Conservation (phyloP, 1,140 invertebrate species). For the Heliconius hewitsoni region DNA sequence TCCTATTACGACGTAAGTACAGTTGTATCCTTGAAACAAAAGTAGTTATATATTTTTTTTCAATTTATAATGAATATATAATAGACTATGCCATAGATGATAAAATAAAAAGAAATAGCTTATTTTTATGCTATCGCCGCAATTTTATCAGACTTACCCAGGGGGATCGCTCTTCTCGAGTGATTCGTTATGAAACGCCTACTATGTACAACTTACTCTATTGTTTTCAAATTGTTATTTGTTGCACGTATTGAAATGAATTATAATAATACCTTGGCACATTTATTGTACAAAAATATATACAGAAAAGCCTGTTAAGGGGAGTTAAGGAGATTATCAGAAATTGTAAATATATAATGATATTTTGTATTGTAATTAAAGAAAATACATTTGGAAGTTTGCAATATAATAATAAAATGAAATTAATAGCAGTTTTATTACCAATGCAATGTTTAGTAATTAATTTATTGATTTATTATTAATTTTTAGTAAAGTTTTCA, state of each 20-base stretch:
- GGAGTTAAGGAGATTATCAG: no score
- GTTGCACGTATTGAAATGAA: not conserved
- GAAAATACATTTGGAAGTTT: no score
- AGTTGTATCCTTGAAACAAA: not conserved
- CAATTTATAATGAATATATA: not conserved
- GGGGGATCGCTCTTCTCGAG: not conserved
- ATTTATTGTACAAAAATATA: not conserved
- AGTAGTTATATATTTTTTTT: slow-evolving; percentile 2
- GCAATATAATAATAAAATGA: no score
- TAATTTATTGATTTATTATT: no score
- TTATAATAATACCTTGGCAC: not conserved
- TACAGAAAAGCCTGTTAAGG: no score
- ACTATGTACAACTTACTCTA: not conserved
- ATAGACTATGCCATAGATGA: not conserved
- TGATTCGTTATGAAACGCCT: not conserved
- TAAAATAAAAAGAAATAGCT: not conserved
- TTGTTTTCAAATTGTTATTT: not conserved
- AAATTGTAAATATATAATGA: no score
- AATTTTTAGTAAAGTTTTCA: no score
- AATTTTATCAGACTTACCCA: not conserved
- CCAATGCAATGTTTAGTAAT: no score
- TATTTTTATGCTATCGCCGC: not conserved
- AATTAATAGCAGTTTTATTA: no score
- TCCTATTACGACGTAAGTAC: slow-evolving; percentile 72
- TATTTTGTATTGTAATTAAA: no score